These are phyloP conservation scores for Cacatua alba DNA, from an alignment of 2,113 vertebrate genomes.

Conservation along the genomic window DNA sequence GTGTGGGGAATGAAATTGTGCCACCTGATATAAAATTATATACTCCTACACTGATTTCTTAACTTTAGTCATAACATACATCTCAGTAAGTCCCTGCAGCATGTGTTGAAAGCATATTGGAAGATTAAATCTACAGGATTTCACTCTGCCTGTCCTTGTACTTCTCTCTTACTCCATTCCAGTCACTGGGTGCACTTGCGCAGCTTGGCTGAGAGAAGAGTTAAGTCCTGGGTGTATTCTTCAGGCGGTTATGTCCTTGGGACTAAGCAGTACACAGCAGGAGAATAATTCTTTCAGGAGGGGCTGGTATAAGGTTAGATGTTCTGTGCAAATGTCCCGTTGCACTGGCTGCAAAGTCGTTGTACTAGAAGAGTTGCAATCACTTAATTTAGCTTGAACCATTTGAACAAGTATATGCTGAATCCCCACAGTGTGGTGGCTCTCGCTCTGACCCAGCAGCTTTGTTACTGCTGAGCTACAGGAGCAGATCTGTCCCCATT, in stretches of 20 bases:
- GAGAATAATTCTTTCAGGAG: not conserved
- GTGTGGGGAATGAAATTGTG: not conserved
- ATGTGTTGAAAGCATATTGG: not conserved
- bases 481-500: not conserved
- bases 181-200: not conserved
- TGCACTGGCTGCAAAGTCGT: not conserved
- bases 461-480: not conserved
- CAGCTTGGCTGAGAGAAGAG: not conserved
- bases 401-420: fast-evolving
- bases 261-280: not conserved
- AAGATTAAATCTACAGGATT: not conserved
- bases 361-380: not conserved
- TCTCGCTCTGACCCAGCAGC: not conserved
- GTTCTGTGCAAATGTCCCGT: not conserved
- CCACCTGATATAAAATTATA: not conserved
- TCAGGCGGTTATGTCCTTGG: not conserved
- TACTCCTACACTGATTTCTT: not conserved
- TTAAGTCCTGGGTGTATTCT: fast-evolving
- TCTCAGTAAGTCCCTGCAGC: not conserved
- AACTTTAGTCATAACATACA: not conserved
- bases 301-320: not conserved
- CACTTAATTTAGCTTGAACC: not conserved
- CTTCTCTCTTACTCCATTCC: not conserved
- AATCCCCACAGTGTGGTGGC: not conserved
- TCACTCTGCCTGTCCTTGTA: not conserved